These are phyloP conservation scores for Neolamprologus caudopunctatus DNA, from an alignment of 2,113 vertebrate species.

Conservation along the genomic window DNA sequence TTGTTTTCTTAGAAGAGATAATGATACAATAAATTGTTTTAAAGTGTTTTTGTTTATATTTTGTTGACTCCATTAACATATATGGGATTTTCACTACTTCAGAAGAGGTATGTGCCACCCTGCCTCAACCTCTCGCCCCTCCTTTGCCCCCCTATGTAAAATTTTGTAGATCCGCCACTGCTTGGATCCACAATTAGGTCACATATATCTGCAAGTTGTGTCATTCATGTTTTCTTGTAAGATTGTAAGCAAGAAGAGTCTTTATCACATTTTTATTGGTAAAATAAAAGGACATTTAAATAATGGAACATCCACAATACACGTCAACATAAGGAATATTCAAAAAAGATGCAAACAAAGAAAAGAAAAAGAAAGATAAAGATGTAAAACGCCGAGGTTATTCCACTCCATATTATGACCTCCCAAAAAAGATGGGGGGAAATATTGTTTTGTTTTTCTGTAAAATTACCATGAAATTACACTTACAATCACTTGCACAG, in stretches of 20 bases:
- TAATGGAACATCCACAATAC: background rate
- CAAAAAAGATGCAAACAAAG: background rate
- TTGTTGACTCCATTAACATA: background rate
- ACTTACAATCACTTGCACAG: background rate
- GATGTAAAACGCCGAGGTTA: background rate
- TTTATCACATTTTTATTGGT: background rate
- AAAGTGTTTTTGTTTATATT: background rate
- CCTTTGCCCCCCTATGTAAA: background rate
- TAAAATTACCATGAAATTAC: background rate
- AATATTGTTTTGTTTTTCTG: background rate
- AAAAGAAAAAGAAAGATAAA: background rate
- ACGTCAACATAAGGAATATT: background rate
- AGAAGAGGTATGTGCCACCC: background rate
- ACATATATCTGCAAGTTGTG: background rate
- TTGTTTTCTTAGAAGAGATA: background rate
- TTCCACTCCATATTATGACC: background rate
- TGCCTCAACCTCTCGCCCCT: fast-evolving
- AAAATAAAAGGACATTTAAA: background rate
- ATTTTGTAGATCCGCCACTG: background rate
- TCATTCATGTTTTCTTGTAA: background rate
- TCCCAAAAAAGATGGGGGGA: fast-evolving
- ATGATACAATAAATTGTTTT: background rate
- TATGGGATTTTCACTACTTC: background rate
- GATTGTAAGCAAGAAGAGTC: background rate
- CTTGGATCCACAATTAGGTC: background rate